phyloP scores from a whole-genome alignment of 30 jellyfish, hydroid and myxozoan species.

The Hydractinia symbiolongicarpus region DNA sequence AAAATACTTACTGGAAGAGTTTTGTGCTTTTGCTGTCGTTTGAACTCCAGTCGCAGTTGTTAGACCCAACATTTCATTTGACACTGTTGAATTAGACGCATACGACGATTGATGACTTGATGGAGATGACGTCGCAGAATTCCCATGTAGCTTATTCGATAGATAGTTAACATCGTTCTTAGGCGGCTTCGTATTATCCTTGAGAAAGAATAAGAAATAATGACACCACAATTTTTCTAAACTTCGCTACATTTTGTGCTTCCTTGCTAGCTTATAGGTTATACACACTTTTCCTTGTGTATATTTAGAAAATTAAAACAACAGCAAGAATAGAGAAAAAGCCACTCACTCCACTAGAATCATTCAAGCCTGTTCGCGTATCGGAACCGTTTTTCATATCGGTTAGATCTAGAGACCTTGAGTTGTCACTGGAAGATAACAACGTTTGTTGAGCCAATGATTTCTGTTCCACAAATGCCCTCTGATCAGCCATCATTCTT shows the following conservation, averaged over 20 bases:
- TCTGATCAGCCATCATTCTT: slow-evolving; percentile 20
- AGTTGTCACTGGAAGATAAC: not conserved
- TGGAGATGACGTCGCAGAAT: not conserved
- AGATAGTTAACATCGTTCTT: too few species aligned
- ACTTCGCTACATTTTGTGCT: too few species aligned
- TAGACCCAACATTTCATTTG: slow-evolving; percentile 29
- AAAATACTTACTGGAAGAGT: not conserved
- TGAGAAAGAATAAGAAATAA: too few species aligned
- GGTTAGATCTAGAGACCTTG: not conserved
- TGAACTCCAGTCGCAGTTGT: slow-evolving; percentile 17
- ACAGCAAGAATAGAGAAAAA: too few species aligned
- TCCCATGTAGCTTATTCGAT: too few species aligned
- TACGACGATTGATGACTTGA: not conserved
- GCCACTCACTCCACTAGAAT: not conserved
- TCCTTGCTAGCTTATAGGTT: too few species aligned
- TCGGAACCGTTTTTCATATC: not conserved
- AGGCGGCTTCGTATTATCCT: too few species aligned
- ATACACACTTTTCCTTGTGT: too few species aligned
- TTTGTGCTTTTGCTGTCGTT: slow-evolving; percentile 18
- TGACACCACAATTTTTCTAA: too few species aligned
- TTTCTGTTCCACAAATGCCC: slow-evolving; percentile 40
- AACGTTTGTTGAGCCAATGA: slow-evolving; percentile 22
- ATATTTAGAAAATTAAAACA: too few species aligned
- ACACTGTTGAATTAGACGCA: not conserved
- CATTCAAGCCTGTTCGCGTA: not conserved